phyloP scores from a whole-genome alignment of 2,888 invertebrate genomes.

The Dicroscelio sp. region DNA sequence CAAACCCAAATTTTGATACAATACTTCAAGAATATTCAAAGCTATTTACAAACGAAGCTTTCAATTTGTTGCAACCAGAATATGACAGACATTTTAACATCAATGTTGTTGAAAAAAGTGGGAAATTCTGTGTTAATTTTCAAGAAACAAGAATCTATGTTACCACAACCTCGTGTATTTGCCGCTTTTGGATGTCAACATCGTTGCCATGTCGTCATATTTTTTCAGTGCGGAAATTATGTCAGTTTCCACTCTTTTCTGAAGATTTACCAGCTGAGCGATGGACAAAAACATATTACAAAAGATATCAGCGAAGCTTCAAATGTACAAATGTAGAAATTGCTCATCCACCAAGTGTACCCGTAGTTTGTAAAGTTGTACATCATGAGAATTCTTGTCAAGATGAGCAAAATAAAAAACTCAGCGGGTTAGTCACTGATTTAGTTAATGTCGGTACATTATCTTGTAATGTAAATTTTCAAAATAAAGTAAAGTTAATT shows the following conservation, averaged over 20 bases:
- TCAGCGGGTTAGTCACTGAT: no score
- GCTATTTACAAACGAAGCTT: not conserved
- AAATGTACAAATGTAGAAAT: no score
- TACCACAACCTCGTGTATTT: not conserved
- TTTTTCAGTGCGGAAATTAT: not conserved
- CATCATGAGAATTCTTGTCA: not conserved
- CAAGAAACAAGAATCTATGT: not conserved
- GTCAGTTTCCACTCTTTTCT: not conserved
- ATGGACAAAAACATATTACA: not conserved
- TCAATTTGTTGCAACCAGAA: not conserved
- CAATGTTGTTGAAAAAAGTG: not conserved
- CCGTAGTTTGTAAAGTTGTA: no score
- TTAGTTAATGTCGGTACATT: not conserved
- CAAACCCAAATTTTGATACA: not conserved
- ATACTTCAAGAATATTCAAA: not conserved
- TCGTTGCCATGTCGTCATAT: not conserved
- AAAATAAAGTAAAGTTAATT: not conserved
- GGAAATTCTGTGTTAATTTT: not conserved
- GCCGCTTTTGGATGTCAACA: not conserved
- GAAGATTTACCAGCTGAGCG: not conserved
- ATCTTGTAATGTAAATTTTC: not conserved
- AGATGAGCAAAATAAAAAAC: not conserved
- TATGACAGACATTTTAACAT: not conserved
- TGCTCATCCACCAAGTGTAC: no score
- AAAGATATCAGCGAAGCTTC: not conserved